A percentile compares a stretch with the other conserved stretches of the same genome.
Conservation (phyloP, 2,888 invertebrate species). For the Oasisia sp. region DNA sequence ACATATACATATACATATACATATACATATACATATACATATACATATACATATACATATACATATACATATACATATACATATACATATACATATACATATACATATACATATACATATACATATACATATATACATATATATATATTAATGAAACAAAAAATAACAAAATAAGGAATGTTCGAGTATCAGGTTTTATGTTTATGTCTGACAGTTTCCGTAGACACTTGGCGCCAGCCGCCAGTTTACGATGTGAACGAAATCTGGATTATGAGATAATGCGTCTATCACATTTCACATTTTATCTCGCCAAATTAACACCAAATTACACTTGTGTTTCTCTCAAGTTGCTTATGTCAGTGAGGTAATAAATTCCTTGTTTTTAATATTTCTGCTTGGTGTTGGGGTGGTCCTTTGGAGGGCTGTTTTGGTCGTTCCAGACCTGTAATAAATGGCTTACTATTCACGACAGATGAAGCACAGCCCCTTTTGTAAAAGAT, state of each 20-base stretch:
- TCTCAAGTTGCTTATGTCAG: background rate
- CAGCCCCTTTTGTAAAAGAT: background rate
- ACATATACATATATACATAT: too few relatives aligned
- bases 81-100: too few relatives aligned
- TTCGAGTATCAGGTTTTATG: background rate
- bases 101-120: too few relatives aligned
- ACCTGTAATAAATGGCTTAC: too few relatives aligned
- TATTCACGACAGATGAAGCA: background rate
- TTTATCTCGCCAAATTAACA: background rate
- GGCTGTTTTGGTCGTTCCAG: background rate
- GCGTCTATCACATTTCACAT: background rate
- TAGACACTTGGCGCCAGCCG: background rate
- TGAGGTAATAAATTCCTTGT: background rate
- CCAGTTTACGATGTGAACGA: background rate
- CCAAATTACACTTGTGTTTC: conserved; percentile 10
- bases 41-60: too few relatives aligned
- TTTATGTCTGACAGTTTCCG: background rate
- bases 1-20: too few relatives aligned
- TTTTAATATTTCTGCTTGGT: background rate
- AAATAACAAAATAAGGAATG: conserved; percentile 3
- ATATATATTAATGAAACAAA: background rate
- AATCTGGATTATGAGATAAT: conserved; percentile 12
- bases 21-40: too few relatives aligned
- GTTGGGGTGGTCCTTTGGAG: background rate
- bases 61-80: too few relatives aligned